phyloP scores from a whole-genome alignment of 2,113 vertebrate species.

The Panthera leo region DNA sequence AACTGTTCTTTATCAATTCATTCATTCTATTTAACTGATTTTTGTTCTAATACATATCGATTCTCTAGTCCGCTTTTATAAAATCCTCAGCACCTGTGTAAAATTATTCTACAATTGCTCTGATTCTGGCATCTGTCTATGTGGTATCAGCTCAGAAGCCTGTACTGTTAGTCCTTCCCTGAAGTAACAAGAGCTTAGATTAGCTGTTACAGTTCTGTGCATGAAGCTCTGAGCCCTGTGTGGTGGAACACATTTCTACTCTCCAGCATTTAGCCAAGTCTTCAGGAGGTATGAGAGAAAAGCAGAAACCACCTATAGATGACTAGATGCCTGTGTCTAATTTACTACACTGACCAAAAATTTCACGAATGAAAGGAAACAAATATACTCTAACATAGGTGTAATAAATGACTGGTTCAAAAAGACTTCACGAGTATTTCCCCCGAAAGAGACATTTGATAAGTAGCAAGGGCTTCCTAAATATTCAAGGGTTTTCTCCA shows the following conservation, averaged over 20 bases:
- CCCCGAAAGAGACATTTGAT: neutral
- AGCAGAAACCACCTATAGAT: neutral
- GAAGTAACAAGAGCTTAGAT: neutral
- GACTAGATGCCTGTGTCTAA: neutral
- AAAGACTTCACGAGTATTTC: neutral
- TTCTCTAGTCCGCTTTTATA: neutral
- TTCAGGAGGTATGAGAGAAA: neutral
- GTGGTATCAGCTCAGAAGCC: neutral
- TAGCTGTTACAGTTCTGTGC: neutral
- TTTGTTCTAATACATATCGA: neutral
- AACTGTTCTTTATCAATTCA: neutral
- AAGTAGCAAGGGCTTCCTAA: neutral
- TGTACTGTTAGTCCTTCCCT: neutral
- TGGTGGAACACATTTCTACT: neutral
- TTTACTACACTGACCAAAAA: neutral
- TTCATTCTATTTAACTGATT: neutral
- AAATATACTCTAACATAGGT: neutral
- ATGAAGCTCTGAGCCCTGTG: neutral
- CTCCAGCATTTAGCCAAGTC: neutral
- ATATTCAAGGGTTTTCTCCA: neutral
- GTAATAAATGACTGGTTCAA: neutral
- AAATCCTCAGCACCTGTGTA: neutral
- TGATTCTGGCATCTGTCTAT: neutral
- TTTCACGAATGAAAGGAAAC: neutral
- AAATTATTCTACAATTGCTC: neutral